Percentiles rank a stretch among this genome's conserved stretches.
These are phyloP conservation scores for Catamblyrhynchus diadema DNA, from an alignment of 2,797 vertebrate genomes.

Conservation along the genomic window DNA sequence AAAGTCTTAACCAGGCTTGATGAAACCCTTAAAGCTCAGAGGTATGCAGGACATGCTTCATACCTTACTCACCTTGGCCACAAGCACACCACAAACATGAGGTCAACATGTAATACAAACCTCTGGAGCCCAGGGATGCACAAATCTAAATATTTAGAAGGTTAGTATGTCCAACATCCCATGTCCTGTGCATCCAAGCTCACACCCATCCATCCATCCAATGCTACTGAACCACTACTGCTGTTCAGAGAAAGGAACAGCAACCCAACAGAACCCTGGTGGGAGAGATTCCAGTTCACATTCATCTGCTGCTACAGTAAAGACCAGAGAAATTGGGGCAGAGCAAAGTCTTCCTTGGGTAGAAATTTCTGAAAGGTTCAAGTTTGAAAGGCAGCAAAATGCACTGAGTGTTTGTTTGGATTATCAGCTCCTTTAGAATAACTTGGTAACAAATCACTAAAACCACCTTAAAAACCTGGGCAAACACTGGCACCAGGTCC, in stretches of 20 bases:
- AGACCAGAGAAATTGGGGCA: fast-evolving
- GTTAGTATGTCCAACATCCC: neutral
- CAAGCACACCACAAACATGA: neutral
- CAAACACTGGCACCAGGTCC: neutral
- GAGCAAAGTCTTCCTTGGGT: neutral
- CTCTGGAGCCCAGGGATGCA: neutral
- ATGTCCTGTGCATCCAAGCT: neutral
- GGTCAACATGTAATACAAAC: neutral
- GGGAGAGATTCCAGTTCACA: neutral
- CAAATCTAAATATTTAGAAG: neutral
- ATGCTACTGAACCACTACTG: neutral
- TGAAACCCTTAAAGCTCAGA: neutral
- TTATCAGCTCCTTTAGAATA: neutral
- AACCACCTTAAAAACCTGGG: neutral
- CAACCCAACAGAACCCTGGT: fast-evolving
- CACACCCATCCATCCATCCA: neutral
- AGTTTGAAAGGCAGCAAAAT: neutral
- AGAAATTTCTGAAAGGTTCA: neutral
- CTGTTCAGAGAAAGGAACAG: neutral
- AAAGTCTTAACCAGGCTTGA: neutral
- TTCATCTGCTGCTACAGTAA: neutral
- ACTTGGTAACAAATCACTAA: neutral
- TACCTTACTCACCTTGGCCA: neutral
- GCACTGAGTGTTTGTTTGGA: neutral
- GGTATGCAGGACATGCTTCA: fast-evolving